Percentiles rank a stretch among this genome's conserved stretches.
phyloP scores from a whole-genome alignment of 1,140 invertebrate genomes.

The Drosophila ercepeae region DNA sequence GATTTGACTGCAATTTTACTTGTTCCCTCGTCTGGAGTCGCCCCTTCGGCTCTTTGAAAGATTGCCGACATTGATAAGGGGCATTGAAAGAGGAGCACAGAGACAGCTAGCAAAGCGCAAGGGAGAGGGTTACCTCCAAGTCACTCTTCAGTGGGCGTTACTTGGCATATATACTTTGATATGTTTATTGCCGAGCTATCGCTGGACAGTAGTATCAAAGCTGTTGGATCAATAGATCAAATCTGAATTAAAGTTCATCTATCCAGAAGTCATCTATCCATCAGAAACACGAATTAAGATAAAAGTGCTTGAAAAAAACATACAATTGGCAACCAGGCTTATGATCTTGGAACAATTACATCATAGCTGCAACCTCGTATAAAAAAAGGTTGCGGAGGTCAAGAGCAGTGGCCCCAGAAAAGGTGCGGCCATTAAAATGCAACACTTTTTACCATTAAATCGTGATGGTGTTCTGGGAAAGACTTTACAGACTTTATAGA shows the following conservation, averaged over 20 bases:
- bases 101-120: not conserved
- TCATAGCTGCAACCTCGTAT: slow-evolving; percentile 15
- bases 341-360: slow-evolving; percentile 27
- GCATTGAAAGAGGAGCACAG: not conserved
- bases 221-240: slow-evolving; percentile 18
- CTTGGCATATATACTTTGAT: slow-evolving; percentile 43
- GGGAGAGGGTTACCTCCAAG: slow-evolving; percentile 1
- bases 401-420: slow-evolving; percentile 45
- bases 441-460: slow-evolving; percentile 39
- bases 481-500: slow-evolving; percentile 30
- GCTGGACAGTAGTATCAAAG: not conserved
- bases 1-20: slow-evolving; percentile 59
- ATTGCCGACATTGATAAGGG: slow-evolving; percentile 71
- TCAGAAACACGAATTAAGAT: slow-evolving; percentile 23
- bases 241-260: slow-evolving; percentile 6
- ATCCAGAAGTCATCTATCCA: slow-evolving; percentile 16
- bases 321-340: not conserved
- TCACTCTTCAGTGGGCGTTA: slow-evolving; percentile 49
- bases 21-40: slow-evolving; percentile 24
- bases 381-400: slow-evolving; percentile 35
- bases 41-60: slow-evolving; percentile 58
- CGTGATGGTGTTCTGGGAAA: slow-evolving; percentile 24
- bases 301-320: slow-evolving; percentile 10
- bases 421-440: slow-evolving; percentile 47
- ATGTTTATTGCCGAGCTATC: slow-evolving; percentile 60